Base-by-base conservation (phyloP, 2,888 invertebrate species). In the Aromia moschata region DNA sequence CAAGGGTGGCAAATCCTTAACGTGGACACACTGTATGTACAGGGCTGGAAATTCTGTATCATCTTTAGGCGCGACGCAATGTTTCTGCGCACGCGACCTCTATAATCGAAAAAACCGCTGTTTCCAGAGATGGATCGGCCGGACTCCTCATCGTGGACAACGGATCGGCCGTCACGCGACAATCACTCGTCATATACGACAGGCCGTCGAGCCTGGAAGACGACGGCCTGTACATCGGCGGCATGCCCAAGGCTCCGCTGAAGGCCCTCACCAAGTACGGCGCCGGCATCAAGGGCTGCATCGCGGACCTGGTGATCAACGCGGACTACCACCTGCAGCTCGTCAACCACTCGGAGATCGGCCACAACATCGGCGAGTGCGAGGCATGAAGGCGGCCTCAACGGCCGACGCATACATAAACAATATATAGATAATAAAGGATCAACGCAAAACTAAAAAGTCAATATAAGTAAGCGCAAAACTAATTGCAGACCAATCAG, bases 101-200 rank as follows among this genome's bases (percentile, higher is more conserved):
- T n/a, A n/a, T n/a, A n/a, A n/a, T n/a, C n/a, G n/a, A n/a, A n/a
- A n/a, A n/a, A n/a, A n/a, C n/a, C n/a, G n/a, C n/a, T 46, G 40
- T 67, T 78, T 81, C 18, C 78, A 95, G 95, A 77, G 92, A 92
- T 77, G 89, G 91, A 69, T 93, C 92, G 80, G 90, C 92, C 68
- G 94, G 94, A 5, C 89, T 91, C 17, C 81, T 97, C 51, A 90
- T 93, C 71, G 92, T 97, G n/a, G 96, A 97, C 80, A 92, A 92
- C 41, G 87, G 92, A 51, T 90, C 91, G 49, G 89, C 92, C 2
- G 85, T 90, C 17, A 90, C 92, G 0, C 89, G 90, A 45, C 88
- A 90, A 69, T 91, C 95, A 9, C 94, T 94, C 0, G 96, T 96
- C 46, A 89, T 89, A 74, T 55, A 57, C 11, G 56, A 64, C 20